Conservation (phyloP, 2,797 vertebrate genomes). For the Emydoidea blandingii region DNA sequence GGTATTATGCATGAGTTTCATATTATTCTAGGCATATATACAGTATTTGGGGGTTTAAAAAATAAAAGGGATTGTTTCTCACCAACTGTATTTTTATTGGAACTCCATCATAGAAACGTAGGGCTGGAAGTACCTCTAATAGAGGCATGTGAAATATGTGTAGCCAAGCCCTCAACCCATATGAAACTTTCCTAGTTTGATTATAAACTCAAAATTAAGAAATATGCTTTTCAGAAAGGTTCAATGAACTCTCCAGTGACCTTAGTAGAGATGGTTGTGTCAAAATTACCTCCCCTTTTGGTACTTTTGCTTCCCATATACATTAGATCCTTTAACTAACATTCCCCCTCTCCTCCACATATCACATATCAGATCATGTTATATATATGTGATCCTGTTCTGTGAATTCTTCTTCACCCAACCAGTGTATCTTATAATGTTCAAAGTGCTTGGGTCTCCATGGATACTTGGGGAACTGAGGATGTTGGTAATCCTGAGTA, state of each 20-base stretch:
- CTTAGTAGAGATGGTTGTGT: background rate
- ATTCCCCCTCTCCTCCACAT: background rate
- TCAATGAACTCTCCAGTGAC: background rate
- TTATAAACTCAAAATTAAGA: background rate
- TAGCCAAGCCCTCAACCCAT: background rate
- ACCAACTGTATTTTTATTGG: fast-evolving
- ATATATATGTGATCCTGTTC: background rate
- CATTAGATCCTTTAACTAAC: background rate
- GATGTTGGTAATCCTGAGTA: background rate
- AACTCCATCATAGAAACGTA: background rate
- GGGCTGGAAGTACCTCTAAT: fast-evolving
- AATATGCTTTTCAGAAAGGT: background rate
- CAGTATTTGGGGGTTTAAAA: fast-evolving
- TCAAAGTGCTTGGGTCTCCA: background rate
- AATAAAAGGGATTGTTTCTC: background rate
- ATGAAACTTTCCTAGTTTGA: background rate
- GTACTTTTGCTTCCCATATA: background rate
- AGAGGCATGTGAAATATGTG: background rate
- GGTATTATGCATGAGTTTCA: background rate
- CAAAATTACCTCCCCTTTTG: background rate
- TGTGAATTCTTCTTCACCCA: background rate
- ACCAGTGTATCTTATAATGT: too few relatives aligned
- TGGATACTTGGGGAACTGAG: background rate
- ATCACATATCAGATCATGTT: background rate
- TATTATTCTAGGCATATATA: background rate